Evolutionary conservation across 1,140 invertebrate genomes (phyloP).

Genomic region (Bombus pyrosoma): DNA sequence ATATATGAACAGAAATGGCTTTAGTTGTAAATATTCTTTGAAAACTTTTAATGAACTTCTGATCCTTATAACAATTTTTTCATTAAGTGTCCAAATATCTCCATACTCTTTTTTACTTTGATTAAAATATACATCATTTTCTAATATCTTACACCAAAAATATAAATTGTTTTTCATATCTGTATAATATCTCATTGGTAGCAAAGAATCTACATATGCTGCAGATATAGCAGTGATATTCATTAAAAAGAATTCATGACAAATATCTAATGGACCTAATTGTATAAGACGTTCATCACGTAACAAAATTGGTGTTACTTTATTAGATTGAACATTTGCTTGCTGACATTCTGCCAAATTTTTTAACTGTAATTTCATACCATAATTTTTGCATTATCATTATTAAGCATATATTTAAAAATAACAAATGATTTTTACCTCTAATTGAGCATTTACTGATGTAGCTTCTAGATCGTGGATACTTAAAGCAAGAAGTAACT

Average conservation of each 20-base stretch:
- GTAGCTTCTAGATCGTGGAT: conserved; percentile 75
- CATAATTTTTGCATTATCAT: neutral
- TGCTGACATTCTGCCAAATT: conserved; percentile 20
- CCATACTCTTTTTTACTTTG: conserved; percentile 67
- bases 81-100: conserved; percentile 68
- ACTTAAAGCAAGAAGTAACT: conserved; percentile 81
- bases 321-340: conserved; percentile 11
- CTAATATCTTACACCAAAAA: conserved; percentile 74
- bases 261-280: conserved; percentile 72
- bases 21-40: conserved; percentile 73
- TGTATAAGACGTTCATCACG: conserved; percentile 78
- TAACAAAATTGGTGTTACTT: conserved; percentile 68
- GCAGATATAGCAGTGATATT: conserved; percentile 70
- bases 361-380: conserved; percentile 44
- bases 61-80: conserved; percentile 77
- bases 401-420: neutral
- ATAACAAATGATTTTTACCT: conserved; percentile 55
- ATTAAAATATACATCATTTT: conserved; percentile 74
- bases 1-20: conserved; percentile 73
- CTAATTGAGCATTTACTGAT: conserved; percentile 24
- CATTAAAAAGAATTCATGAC: conserved; percentile 74
- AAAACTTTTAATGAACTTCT: conserved; percentile 75
- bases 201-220: conserved; percentile 69
- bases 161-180: conserved; percentile 60
- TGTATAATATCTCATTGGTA: conserved; percentile 58